Evolutionary conservation across 2,113 vertebrate species (phyloP).

Genomic region (Platysternon megacephalum): DNA sequence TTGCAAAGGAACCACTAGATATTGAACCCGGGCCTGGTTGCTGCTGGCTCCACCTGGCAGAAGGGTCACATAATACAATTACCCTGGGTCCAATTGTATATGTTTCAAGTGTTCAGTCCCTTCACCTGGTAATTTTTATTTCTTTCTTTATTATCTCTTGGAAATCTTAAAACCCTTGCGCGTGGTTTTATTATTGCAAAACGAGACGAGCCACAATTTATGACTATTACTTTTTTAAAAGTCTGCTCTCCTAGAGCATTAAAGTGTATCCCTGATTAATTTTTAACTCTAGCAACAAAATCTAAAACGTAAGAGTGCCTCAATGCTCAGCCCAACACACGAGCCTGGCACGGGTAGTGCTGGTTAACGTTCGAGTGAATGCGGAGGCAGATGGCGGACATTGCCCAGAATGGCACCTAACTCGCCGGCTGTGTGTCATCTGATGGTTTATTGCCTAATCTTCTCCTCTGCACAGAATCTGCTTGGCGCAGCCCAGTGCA

Average conservation of each 20-base stretch:
- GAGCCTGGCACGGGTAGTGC: not conserved
- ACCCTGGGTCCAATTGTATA: too few species aligned
- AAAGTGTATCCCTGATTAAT: not conserved
- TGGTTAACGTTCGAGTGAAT: fast-evolving
- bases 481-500: not conserved
- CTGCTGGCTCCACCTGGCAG: too few species aligned
- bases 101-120: too few species aligned
- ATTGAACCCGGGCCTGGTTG: too few species aligned
- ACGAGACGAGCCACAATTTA: not conserved
- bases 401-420: not conserved
- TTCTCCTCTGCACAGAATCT: not conserved
- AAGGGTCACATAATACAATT: too few species aligned
- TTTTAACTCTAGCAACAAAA: constrained; percentile 8
- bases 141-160: not conserved
- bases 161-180: not conserved
- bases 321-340: fast-evolving
- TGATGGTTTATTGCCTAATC: not conserved
- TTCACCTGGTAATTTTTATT: not conserved
- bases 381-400: not conserved
- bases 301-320: fast-evolving
- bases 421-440: fast-evolving
- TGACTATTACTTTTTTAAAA: not conserved
- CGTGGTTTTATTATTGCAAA: not conserved
- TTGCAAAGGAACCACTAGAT: too few species aligned
- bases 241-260: not conserved